phyloP scores from a whole-genome alignment of 1,140 invertebrate genomes.

The Acromyrmex charruanus region DNA sequence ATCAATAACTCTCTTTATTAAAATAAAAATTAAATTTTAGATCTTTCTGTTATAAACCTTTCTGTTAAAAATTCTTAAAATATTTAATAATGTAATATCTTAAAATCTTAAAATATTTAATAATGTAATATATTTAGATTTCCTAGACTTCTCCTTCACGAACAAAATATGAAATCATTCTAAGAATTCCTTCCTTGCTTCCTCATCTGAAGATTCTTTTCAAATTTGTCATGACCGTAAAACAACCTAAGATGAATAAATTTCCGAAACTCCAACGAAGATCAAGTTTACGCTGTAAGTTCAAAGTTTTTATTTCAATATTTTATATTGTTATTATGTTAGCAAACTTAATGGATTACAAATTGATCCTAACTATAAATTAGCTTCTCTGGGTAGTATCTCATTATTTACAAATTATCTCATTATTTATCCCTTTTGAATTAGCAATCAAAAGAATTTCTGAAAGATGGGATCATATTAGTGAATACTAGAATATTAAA shows the following conservation, averaged over 20 bases:
- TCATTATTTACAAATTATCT: too few species aligned
- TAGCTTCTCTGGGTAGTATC: too few species aligned
- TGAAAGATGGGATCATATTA: too few species aligned
- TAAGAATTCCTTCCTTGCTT: not conserved
- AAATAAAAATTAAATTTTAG: conserved; percentile 21
- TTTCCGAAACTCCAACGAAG: not conserved
- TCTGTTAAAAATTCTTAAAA: not conserved
- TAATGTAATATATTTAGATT: conserved; percentile 56
- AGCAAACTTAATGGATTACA: too few species aligned
- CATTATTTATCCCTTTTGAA: too few species aligned
- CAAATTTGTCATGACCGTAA: not conserved
- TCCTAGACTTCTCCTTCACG: conserved; percentile 36
- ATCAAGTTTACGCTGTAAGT: not conserved
- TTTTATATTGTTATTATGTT: too few species aligned
- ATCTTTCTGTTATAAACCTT: conserved; percentile 9
- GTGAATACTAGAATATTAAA: too few species aligned
- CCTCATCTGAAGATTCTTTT: not conserved
- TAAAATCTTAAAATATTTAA: not conserved
- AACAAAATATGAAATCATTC: not conserved
- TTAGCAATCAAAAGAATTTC: too few species aligned
- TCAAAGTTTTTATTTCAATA: too few species aligned
- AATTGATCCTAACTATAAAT: too few species aligned
- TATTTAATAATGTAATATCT: conserved; percentile 41
- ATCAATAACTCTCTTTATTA: not conserved
- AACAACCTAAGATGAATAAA: not conserved